These are phyloP conservation scores for Echeneis naucrates DNA, from an alignment of 2,797 vertebrate species.

Conservation along the genomic window DNA sequence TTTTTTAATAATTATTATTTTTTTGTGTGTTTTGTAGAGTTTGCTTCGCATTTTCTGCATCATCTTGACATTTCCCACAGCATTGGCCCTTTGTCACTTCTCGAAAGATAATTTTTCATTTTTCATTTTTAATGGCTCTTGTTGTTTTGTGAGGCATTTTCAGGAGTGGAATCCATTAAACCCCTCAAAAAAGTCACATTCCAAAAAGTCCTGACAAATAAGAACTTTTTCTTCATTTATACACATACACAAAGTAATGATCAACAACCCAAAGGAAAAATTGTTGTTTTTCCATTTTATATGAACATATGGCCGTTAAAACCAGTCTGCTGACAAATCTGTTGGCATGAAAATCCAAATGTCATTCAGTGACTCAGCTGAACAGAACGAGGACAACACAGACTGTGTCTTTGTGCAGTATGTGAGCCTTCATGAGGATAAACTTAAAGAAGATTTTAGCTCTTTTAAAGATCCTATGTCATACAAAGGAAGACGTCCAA, in stretches of 20 bases:
- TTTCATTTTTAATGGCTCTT: conserved; percentile 19
- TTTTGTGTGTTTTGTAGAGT: background rate
- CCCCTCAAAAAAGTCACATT: conserved; percentile 10
- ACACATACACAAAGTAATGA: conserved; percentile 16
- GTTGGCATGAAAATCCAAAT: conserved; percentile 54
- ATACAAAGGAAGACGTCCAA: no score
- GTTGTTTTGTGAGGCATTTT: conserved; percentile 16
- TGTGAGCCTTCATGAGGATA: background rate
- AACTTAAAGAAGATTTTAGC: background rate
- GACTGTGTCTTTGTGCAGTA: background rate
- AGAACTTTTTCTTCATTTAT: conserved; percentile 22
- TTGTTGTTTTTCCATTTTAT: conserved; percentile 42
- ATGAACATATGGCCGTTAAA: conserved; percentile 44
- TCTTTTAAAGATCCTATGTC: background rate
- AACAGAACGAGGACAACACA: conserved; percentile 13
- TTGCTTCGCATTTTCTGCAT: background rate
- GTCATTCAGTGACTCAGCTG: conserved; percentile 61
- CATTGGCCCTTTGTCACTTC: background rate
- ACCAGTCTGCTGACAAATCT: conserved; percentile 60
- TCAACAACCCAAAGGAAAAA: conserved; percentile 32
- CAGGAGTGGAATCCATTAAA: conserved; percentile 31
- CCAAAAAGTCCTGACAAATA: conserved; percentile 4
- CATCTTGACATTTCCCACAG: conserved; percentile 40
- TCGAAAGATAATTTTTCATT: conserved; percentile 14
- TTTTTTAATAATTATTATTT: no score